Percentiles rank a stretch among this genome's conserved stretches.
phyloP scores from a whole-genome alignment of 2,113 vertebrate species.

The Otocyon megalotis region DNA sequence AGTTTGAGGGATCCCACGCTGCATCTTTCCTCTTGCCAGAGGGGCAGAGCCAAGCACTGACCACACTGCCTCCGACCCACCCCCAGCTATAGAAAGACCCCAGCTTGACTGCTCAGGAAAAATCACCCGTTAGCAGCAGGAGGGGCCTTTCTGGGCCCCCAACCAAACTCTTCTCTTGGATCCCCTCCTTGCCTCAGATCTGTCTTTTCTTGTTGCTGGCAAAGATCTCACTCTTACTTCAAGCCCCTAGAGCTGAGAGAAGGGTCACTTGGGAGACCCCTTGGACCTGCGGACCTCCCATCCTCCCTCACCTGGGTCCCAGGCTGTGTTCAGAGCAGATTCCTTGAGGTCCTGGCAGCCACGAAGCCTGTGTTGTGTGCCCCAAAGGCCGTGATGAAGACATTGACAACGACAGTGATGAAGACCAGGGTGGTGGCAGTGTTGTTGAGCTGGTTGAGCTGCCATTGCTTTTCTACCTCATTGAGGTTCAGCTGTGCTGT shows the following conservation, averaged over 20 bases:
- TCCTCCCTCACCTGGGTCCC: conserved; percentile 74
- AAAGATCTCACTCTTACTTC: background rate
- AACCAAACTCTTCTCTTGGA: background rate
- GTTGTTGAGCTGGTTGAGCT: conserved; percentile 92
- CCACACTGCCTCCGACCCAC: background rate
- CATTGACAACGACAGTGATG: conserved; percentile 92
- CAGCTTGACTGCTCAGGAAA: background rate
- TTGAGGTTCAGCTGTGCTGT: conserved; percentile 93
- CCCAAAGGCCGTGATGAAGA: conserved; percentile 95
- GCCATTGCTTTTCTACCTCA: conserved; percentile 90
- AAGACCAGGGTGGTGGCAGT: conserved; percentile 90
- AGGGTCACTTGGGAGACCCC: background rate
- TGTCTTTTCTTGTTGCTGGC: background rate
- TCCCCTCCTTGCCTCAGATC: background rate
- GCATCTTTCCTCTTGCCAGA: background rate
- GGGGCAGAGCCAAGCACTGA: background rate
- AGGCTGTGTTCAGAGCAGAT: conserved; percentile 74
- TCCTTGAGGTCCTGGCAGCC: conserved; percentile 81
- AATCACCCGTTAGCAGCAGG: background rate
- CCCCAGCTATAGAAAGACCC: background rate
- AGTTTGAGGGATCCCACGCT: background rate
- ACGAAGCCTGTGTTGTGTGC: conserved; percentile 92
- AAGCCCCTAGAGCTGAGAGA: background rate
- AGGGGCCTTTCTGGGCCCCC: background rate
- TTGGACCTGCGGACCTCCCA: background rate